Percentiles rank a stretch among this genome's conserved stretches.
These are phyloP conservation scores for Toxotes chatareus DNA, from an alignment of 2,113 vertebrate species.

Conservation along the genomic window DNA sequence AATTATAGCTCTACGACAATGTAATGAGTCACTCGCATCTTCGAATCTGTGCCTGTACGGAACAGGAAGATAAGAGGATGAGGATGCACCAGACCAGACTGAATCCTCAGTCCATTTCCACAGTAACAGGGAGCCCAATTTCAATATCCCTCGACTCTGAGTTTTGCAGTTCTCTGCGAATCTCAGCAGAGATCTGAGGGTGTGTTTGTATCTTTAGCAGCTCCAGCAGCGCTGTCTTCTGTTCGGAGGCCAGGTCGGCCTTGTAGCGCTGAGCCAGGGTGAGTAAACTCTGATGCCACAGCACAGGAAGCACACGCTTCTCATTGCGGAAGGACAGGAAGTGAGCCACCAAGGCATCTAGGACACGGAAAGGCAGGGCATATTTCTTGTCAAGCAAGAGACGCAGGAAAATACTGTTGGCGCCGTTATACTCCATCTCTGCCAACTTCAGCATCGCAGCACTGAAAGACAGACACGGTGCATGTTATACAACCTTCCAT, in stretches of 20 bases:
- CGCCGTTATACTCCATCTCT: conserved; percentile 96
- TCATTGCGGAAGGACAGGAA: conserved; percentile 94
- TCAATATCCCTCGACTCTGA: conserved; percentile 90
- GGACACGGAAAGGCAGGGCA: conserved; percentile 96
- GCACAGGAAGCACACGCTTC: conserved; percentile 90
- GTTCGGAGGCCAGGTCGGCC: conserved; percentile 93
- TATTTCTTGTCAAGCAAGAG: conserved; percentile 98
- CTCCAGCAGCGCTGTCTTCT: conserved; percentile 92
- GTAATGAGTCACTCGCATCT: too few species aligned
- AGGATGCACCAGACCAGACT: background rate
- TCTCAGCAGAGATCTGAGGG: conserved; percentile 87
- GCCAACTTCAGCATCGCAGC: conserved; percentile 97
- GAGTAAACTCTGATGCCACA: conserved; percentile 98
- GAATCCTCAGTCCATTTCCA: conserved; percentile 81
- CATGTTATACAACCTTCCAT: conserved; percentile 35
- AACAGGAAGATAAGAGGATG: background rate
- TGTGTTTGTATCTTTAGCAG: conserved; percentile 93
- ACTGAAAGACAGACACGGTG: conserved; percentile 71
- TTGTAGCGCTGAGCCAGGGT: conserved; percentile 95
- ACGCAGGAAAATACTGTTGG: conserved; percentile 98
- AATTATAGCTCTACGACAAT: background rate
- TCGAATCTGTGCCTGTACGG: too few species aligned
- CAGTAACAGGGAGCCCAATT: conserved; percentile 73
- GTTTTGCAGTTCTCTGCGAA: conserved; percentile 91
- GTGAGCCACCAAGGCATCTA: conserved; percentile 96